These are phyloP conservation scores for Echinometra lucunter DNA, from an alignment of 53 echinoderm and acorn worm species.

Conservation along the genomic window DNA sequence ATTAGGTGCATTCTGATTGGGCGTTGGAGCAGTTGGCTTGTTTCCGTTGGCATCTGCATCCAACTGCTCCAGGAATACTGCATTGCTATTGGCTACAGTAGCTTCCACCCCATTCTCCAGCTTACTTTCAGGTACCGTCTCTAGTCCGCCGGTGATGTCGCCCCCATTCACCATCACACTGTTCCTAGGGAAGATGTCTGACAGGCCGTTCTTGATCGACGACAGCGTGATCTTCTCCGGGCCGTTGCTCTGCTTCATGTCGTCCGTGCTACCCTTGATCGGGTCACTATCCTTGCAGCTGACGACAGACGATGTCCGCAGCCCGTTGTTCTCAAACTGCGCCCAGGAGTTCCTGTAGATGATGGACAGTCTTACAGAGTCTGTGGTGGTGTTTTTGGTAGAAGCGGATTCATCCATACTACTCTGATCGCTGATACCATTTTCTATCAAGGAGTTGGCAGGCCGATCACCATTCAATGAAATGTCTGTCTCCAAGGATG, in stretches of 20 bases:
- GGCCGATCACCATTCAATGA: slow-evolving; percentile 76
- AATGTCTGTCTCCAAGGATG: slow-evolving; percentile 76
- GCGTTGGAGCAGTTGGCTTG: slow-evolving; percentile 20
- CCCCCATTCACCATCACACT: slow-evolving; percentile 63
- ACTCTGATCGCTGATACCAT: slow-evolving; percentile 61
- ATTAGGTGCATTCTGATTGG: slow-evolving; percentile 47
- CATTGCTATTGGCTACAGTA: slow-evolving; percentile 63
- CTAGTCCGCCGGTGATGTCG: slow-evolving; percentile 64
- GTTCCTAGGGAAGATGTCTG: slow-evolving; percentile 53
- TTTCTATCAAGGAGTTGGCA: slow-evolving; percentile 69
- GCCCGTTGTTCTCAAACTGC: slow-evolving; percentile 46
- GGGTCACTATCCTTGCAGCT: slow-evolving; percentile 60
- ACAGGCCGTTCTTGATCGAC: slow-evolving; percentile 45
- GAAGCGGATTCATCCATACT: slow-evolving; percentile 64
- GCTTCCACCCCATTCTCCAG: slow-evolving; percentile 71
- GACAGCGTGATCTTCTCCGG: slow-evolving; percentile 38
- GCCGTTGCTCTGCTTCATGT: slow-evolving; percentile 36
- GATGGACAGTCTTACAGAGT: slow-evolving; percentile 45
- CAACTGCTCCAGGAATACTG: slow-evolving; percentile 55
- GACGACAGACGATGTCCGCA: slow-evolving; percentile 7
- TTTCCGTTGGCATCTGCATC: slow-evolving; percentile 50
- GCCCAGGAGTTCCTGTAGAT: slow-evolving; percentile 67
- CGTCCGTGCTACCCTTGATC: slow-evolving; percentile 32
- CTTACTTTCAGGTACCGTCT: slow-evolving; percentile 76
- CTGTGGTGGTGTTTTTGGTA: slow-evolving; percentile 65